Base-by-base conservation (phyloP, 2,888 invertebrate genomes). In the Cosmorhoe ocellata region DNA sequence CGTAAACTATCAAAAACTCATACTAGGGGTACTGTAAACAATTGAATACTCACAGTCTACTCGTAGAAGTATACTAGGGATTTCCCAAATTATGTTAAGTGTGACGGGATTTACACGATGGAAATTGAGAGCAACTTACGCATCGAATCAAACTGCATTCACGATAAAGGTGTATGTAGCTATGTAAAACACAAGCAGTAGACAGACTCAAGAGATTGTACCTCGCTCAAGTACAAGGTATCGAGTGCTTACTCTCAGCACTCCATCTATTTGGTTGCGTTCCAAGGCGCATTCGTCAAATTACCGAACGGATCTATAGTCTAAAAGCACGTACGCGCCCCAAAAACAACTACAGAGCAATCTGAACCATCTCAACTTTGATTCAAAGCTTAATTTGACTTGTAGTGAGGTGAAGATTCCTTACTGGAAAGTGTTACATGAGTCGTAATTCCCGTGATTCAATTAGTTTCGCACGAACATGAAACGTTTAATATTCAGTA, bases 281-380 rank as follows among this genome's bases (percentile, higher is more conserved):
- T 74, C 69, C 71, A 73, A 76, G 65, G 60, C 55, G 56, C 70
- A 74, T 76, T 71, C 70, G 65, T 74, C 71, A 73, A 76, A 76
- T 74, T 71, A 68, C 66, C 54, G 42, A 48, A 44, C 45, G 43
- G 42, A 53, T 44, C 37, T 41, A 39, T 32, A 28, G 44, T 34
- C 18, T 38, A 22, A 27, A 52, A 45, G 45, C 43, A 52, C 63
- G 63, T 50, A 38, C 26, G 27, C 11, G 9, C 30, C 30, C 12
- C n/a, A 4, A 11, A 36, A 44, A 13, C 12, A 7, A 11, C 22
- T 7, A 9, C 40, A 56, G 27, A 44, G 39, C 36, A 51, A 50
- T 41, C 7, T 37, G 30, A 40, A 6, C 40, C 38, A 24, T 41
- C 10, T 26, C 2, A 3, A 9, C 40, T 37, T 26, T 9, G n/a